A percentile compares a stretch with the other conserved stretches of the same genome.
These are phyloP conservation scores for Lissonota sp. DNA, from an alignment of 2,888 invertebrate genomes.

Conservation along the genomic window DNA sequence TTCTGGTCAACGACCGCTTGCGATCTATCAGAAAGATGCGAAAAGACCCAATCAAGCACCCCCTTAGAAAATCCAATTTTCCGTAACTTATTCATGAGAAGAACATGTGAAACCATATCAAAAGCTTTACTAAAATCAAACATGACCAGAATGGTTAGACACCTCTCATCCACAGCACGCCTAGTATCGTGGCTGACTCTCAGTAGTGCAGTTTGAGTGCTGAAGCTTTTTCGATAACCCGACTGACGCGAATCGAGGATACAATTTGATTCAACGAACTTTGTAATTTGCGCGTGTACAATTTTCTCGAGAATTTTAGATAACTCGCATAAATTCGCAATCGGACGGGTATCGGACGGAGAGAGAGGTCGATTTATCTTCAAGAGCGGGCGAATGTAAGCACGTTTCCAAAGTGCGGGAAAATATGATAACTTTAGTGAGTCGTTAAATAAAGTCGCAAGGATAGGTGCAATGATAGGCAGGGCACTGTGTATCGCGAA, in stretches of 20 bases:
- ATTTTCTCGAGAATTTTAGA: constrained; percentile 9
- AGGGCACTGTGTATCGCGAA: not conserved
- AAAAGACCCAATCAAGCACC: not conserved
- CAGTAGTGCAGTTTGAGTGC: constrained; percentile 1
- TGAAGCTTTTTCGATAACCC: not conserved
- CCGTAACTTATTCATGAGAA: not conserved
- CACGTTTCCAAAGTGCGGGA: not conserved
- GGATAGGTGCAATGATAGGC: not conserved
- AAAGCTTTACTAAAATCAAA: not conserved
- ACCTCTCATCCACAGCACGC: constrained; percentile 1
- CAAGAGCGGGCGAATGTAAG: too few species aligned
- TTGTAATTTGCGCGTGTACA: not conserved
- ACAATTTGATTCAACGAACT: not conserved
- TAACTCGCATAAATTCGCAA: too few species aligned
- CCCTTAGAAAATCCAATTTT: not conserved
- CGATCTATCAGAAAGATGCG: not conserved
- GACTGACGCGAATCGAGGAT: constrained; percentile 5
- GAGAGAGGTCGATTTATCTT: too few species aligned
- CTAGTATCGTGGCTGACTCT: not conserved
- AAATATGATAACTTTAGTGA: not conserved
- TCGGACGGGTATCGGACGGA: too few species aligned
- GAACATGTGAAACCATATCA: not conserved
- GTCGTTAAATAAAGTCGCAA: not conserved
- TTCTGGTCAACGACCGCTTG: not conserved
- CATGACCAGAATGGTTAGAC: not conserved